These are phyloP conservation scores for Hippopotamus amphibius DNA, from an alignment of 2,113 vertebrate species.

Conservation along the genomic window DNA sequence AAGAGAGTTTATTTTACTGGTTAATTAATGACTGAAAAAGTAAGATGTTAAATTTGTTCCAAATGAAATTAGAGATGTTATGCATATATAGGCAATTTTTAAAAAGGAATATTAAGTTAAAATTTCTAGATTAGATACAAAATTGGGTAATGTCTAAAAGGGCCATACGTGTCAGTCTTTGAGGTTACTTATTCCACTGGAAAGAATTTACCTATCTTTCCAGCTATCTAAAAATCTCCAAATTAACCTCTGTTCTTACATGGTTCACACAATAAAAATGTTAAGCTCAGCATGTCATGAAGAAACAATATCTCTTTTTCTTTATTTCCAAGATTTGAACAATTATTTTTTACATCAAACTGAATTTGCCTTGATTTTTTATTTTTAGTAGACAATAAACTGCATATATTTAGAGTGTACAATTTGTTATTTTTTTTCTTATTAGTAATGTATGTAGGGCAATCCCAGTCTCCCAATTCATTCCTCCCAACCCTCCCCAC, in stretches of 20 bases:
- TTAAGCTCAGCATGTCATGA: background rate
- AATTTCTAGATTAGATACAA: background rate
- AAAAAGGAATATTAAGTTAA: background rate
- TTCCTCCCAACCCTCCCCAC: too few species aligned
- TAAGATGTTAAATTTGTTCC: background rate
- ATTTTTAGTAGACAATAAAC: background rate
- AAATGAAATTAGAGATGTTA: background rate
- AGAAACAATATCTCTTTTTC: background rate
- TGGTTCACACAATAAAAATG: background rate
- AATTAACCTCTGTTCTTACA: background rate
- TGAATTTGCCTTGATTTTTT: background rate
- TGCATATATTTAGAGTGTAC: too few species aligned
- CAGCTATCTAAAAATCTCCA: background rate
- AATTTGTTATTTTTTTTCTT: too few species aligned
- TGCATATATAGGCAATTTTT: background rate
- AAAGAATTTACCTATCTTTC: background rate
- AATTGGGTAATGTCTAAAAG: background rate
- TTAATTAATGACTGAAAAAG: background rate
- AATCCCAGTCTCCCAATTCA: too few species aligned
- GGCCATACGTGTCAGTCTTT: background rate
- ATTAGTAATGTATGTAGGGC: too few species aligned
- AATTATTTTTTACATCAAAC: background rate
- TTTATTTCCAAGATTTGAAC: background rate
- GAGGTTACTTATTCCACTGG: background rate
- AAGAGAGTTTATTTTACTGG: background rate